Evolutionary conservation across 2,888 invertebrate species (phyloP).

Genomic region (Chelonus formosanus): DNA sequence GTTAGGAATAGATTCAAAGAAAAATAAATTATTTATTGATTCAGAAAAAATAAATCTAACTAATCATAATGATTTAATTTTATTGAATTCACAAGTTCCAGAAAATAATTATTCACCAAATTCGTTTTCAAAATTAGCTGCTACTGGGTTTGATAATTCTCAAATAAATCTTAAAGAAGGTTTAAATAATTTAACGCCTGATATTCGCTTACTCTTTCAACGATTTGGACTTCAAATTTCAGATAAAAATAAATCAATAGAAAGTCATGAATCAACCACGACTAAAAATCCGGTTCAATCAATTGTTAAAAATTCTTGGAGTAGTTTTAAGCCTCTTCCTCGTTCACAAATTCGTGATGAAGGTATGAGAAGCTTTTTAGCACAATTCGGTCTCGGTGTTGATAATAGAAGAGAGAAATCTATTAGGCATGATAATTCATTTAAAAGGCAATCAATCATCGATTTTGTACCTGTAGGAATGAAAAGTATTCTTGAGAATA

Average conservation of each 20-base stretch:
- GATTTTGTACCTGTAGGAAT: constrained; percentile 60
- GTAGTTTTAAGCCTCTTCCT: constrained; percentile 65
- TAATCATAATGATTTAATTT: constrained; percentile 32
- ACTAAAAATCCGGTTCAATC: constrained; percentile 42
- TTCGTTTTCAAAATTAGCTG: constrained; percentile 38
- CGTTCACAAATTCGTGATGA: constrained; percentile 54
- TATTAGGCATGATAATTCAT: constrained; percentile 41
- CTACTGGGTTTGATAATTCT: constrained; percentile 43
- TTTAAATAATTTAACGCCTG: constrained; percentile 57
- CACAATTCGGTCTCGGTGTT: constrained; percentile 63
- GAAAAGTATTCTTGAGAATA: constrained; percentile 61
- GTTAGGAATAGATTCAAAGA: constrained; percentile 60
- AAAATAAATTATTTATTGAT: constrained; percentile 29
- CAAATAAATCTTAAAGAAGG: constrained; percentile 50
- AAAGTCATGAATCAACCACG: constrained; percentile 30
- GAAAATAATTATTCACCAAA: constrained; percentile 38
- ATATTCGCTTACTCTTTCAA: constrained; percentile 57
- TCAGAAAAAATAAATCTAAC: constrained; percentile 36
- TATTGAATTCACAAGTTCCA: constrained; percentile 42
- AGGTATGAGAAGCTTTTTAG: constrained; percentile 65
- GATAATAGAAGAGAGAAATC: constrained; percentile 52
- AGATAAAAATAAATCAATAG: constrained; percentile 1
- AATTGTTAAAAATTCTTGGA: constrained; percentile 55
- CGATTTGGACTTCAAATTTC: constrained; percentile 56
- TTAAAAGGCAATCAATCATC: constrained; percentile 45